Evolutionary conservation across 2,113 vertebrate species (phyloP), one percentile per base, ranked within the genome.

Genomic region (Gopherus evgoodei): DNA sequence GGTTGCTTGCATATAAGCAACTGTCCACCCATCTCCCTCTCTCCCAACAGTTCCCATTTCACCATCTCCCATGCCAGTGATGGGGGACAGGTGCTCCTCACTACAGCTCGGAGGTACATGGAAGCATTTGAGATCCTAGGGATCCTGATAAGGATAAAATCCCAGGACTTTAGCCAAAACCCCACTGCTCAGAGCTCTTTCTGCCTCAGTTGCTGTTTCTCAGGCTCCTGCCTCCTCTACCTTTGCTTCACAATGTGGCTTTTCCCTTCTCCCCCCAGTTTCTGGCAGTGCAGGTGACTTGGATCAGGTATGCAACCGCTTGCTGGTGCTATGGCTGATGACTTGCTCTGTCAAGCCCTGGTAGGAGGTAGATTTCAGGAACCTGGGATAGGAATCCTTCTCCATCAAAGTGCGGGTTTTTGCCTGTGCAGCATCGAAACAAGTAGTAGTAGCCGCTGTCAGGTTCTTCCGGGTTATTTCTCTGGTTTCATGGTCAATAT

Each of bases 401-500:
- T 99, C 98, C 98, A 99, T 99, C 93, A 99, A 91, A 2, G 96
- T 98, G 79, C 98, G 98, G 0, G 97, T 98, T 95, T 99, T 98
- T 8, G 97, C 98, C 96, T 99, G 98, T 0, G 98, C 98, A 79
- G 94, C 96, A 0, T 98, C 98, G 38, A 99, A 99, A 95, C 98
- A 98, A 1, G 91, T 9, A 0, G 95, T 95, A 1, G 96, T 98
- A 91, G 97, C 96, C 0, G 90, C 95, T 0, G 95, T 96, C 72
- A 99, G 94, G 84, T 98, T 98, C 14, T 89, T 97, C 62, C 95
- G 97, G 6, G 98, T 99, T 87, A 98, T 96, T 91, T 98, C 98
- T 91, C 98, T 97, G 84, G 98, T 99, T 95, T 99, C 98, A 0
- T 99, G 98, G 95, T 99, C 98, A 0, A 99, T 98, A 83, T 99